Evolutionary conservation across 2,888 invertebrate species (phyloP).

Genomic region (Conomelus anceps): DNA sequence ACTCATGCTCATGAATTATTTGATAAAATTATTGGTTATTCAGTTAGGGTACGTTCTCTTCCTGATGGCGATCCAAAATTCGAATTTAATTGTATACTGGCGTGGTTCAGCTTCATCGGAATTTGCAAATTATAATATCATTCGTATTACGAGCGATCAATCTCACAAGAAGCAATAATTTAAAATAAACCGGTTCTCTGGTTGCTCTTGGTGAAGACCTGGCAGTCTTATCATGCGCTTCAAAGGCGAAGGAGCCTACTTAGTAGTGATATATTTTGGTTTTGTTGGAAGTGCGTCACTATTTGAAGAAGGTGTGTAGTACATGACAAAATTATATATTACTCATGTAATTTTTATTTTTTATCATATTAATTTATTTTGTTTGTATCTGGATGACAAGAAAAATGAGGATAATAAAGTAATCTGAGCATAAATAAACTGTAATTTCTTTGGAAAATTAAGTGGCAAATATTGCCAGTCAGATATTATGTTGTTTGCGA

Average conservation of each 20-base stretch:
- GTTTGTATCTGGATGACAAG: too few relatives aligned
- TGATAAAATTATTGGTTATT: background rate
- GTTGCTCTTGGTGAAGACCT: background rate
- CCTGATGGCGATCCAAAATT: background rate
- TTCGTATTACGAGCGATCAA: background rate
- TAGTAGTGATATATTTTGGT: background rate
- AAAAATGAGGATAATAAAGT: too few relatives aligned
- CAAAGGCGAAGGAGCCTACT: background rate
- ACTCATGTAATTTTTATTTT: too few relatives aligned
- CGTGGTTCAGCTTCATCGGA: background rate
- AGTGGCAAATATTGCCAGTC: too few relatives aligned
- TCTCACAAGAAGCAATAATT: background rate
- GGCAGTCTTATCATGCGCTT: background rate
- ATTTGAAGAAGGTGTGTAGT: background rate
- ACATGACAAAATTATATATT: too few relatives aligned
- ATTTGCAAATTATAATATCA: background rate
- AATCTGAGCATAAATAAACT: too few relatives aligned
- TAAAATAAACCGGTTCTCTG: background rate
- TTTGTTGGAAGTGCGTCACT: background rate
- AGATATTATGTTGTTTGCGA: too few relatives aligned
- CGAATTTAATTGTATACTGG: background rate
- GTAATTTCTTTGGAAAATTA: too few relatives aligned
- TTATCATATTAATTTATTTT: too few relatives aligned
- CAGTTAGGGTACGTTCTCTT: background rate
- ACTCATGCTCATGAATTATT: too few relatives aligned